phyloP scores from a whole-genome alignment of 2,113 vertebrate species.

The Callospermophilus lateralis region DNA sequence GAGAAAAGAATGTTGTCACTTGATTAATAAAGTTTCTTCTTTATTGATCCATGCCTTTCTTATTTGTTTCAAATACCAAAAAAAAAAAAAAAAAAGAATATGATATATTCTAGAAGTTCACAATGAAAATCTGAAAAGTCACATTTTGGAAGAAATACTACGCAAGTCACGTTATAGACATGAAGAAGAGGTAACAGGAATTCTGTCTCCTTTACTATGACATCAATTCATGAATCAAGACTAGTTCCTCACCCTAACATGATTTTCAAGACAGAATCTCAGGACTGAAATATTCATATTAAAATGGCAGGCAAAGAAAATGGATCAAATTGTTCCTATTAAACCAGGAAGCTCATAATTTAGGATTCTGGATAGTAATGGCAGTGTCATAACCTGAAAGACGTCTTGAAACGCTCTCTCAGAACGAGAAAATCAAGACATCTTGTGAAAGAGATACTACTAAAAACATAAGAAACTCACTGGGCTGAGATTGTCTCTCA shows the following conservation, averaged over 20 bases:
- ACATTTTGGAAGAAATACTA: background rate
- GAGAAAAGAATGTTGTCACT: background rate
- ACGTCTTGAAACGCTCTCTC: background rate
- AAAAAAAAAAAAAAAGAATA: background rate
- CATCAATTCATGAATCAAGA: background rate
- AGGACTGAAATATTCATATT: conserved; percentile 48
- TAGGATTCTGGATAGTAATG: background rate
- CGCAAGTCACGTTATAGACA: background rate
- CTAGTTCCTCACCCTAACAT: background rate
- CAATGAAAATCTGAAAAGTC: background rate
- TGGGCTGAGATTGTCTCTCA: too few relatives aligned
- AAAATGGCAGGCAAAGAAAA: conserved; percentile 30
- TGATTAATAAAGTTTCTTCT: conserved; percentile 41
- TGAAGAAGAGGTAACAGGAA: background rate
- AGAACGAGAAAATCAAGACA: background rate
- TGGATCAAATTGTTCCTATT: conserved; percentile 44
- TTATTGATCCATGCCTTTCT: background rate
- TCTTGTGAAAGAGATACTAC: background rate
- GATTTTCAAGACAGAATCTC: conserved; percentile 50
- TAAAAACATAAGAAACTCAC: background rate
- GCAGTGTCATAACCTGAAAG: background rate
- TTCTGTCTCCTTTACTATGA: background rate
- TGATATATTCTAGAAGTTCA: conserved; percentile 17
- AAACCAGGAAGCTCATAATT: conserved; percentile 6
- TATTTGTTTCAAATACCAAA: conserved; percentile 19